Percentiles rank a stretch among this genome's conserved stretches.
These are phyloP conservation scores for Plagiodera versicolora DNA, from an alignment of 2,888 invertebrate genomes.

Conservation along the genomic window DNA sequence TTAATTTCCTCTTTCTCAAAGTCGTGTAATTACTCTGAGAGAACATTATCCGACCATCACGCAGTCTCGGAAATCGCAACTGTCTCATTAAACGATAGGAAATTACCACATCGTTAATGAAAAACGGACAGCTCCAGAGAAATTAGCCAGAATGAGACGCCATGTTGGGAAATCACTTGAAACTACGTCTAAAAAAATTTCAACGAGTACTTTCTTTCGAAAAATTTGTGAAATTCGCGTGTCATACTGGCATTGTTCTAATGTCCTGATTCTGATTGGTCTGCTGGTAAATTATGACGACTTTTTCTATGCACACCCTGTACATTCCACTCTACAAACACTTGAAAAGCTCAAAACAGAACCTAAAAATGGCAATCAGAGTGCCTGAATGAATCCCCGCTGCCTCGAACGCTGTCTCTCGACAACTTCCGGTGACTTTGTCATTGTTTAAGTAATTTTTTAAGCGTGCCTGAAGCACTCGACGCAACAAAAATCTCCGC, in stretches of 20 bases:
- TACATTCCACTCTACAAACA: too few relatives aligned
- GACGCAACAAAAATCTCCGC: constrained; percentile 24
- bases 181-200: too few relatives aligned
- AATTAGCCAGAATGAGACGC: not conserved
- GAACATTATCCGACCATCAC: constrained; percentile 25
- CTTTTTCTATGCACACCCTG: too few relatives aligned
- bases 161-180: too few relatives aligned
- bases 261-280: too few relatives aligned
- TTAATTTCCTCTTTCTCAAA: constrained; percentile 35
- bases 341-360: not conserved
- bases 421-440: constrained; percentile 14
- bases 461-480: constrained; percentile 35
- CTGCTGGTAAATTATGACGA: too few relatives aligned
- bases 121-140: not conserved
- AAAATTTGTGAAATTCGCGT: too few relatives aligned
- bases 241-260: too few relatives aligned
- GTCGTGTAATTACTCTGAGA: constrained; percentile 31
- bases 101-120: not conserved
- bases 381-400: constrained; percentile 14
- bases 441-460: constrained; percentile 19
- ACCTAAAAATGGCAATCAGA: constrained; percentile 5
- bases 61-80: not conserved
- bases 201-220: too few relatives aligned
- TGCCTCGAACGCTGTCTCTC: constrained; percentile 7
- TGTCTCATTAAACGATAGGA: not conserved